A percentile compares a stretch with the other conserved stretches of the same genome.
phyloP scores from a whole-genome alignment of 2,888 invertebrate genomes.

The Malthinus seriepunctatus region DNA sequence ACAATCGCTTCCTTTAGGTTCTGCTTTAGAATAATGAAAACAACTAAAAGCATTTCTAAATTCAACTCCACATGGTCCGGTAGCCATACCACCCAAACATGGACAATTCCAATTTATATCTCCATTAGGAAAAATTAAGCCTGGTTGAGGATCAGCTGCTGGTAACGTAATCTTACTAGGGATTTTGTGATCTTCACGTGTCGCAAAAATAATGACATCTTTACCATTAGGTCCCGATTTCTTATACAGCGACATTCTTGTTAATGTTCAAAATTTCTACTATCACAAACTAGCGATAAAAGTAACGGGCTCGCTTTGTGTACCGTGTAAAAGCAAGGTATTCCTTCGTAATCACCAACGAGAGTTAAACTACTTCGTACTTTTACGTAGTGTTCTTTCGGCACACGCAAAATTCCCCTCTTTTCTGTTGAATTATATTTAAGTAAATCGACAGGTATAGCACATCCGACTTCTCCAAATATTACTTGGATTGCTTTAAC shows the following conservation, averaged over 20 bases:
- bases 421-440: constrained; percentile 56
- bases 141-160: constrained; percentile 74
- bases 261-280: constrained; percentile 48
- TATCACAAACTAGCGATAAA: constrained; percentile 50
- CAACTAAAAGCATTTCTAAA: constrained; percentile 95
- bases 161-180: constrained; percentile 75
- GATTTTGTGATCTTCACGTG: constrained; percentile 74
- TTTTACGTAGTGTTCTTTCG: constrained; percentile 59
- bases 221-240: constrained; percentile 63
- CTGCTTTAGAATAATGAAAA: constrained; percentile 88
- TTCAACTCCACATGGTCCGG: constrained; percentile 92
- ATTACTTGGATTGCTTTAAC: constrained; percentile 57
- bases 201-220: constrained; percentile 82
- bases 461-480: constrained; percentile 63
- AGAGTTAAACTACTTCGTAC: constrained; percentile 62
- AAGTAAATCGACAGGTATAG: constrained; percentile 60
- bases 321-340: constrained; percentile 59
- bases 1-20: constrained; percentile 93
- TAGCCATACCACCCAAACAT: constrained; percentile 96
- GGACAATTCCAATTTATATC: constrained; percentile 97
- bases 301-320: constrained; percentile 58
- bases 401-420: constrained; percentile 62
- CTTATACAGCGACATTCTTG: constrained; percentile 57
- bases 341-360: constrained; percentile 55
- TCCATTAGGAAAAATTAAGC: constrained; percentile 82